These are phyloP conservation scores for Therioaphis trifolii DNA, from an alignment of 2,888 invertebrate genomes.

Conservation along the genomic window DNA sequence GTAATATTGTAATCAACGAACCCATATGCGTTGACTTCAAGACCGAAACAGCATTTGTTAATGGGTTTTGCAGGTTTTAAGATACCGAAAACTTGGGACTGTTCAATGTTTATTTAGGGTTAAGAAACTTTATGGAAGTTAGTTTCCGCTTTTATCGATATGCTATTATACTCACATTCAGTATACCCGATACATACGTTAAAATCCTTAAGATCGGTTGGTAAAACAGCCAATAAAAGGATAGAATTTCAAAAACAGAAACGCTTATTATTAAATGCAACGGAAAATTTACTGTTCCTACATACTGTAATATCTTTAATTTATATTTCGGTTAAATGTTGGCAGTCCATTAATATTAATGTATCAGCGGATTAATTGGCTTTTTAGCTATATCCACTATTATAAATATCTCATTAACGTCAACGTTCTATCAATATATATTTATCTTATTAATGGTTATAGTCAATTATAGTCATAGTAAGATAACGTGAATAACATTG, in stretches of 20 bases:
- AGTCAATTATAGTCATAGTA: background rate
- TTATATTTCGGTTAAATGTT: background rate
- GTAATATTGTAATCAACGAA: background rate
- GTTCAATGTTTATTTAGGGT: slow-evolving; percentile 34
- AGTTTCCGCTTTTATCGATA: slow-evolving; percentile 23
- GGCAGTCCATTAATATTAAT: slow-evolving; percentile 30
- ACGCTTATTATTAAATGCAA: background rate
- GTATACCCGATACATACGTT: background rate
- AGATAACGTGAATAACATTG: background rate
- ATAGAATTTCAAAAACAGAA: background rate
- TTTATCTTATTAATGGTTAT: slow-evolving; percentile 1
- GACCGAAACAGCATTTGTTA: slow-evolving; percentile 46
- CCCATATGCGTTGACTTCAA: slow-evolving; percentile 6
- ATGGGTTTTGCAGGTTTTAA: slow-evolving; percentile 42
- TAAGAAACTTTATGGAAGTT: slow-evolving; percentile 47
- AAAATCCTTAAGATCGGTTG: background rate
- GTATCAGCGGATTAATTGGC: slow-evolving; percentile 6
- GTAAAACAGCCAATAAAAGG: slow-evolving; percentile 6
- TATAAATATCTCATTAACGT: slow-evolving; percentile 33
- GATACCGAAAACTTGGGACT: slow-evolving; percentile 35
- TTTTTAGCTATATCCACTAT: background rate
- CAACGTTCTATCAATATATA: background rate
- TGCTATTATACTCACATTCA: slow-evolving; percentile 18
- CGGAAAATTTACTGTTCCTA: background rate
- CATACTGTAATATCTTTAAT: background rate